Evolutionary conservation across 2,888 invertebrate species (phyloP), one percentile per base, ranked within the genome.

Genomic region (Diplolepis rosae): DNA sequence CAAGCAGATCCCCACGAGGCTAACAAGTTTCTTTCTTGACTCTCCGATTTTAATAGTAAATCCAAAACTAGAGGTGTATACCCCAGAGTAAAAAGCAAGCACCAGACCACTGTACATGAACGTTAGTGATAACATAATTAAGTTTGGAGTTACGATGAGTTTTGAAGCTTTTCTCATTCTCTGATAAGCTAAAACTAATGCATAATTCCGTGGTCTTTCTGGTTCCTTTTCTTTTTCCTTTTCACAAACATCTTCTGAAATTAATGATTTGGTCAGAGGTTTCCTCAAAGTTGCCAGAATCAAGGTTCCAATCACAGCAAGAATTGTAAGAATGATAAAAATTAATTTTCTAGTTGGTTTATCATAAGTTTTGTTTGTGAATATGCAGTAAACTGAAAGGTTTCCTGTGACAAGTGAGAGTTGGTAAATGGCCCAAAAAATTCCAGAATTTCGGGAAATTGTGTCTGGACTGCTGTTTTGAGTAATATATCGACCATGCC

Each of bases 381-480:
- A 98, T 87, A 95, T 93, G 87, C 95, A 95, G 89, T 93, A 98
- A 27, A 99, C 97, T 90, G 98, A 98, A 32, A 98, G 90, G 87
- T 99, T 99, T 68, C 99, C 99, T 87, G 96, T 94, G 89, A 98
- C 94, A 90, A 98, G 93, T 85, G 98, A 98, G 90, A 78, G 94
- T 88, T 98, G 98, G 76, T 98, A 91, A 90, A 99, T 93, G 0
- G 98, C 98, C 98, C 98, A 99, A 89, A 99, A 99, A 65, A 99
- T 91, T 9, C 98, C 98, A 9, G 97, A 96, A 89, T 99, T 98
- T 79, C 98, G 92, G 7, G 96, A 95, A 86, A 98, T 97, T 0
- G 96, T 98, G 0, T 93, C 92, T 0, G 93, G 90, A 79, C 95
- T 93, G 78, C 98, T 98, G 91, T 98, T 98, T 70, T 96, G 90